These are phyloP conservation scores for Drosophila bifasciata DNA, from an alignment of 1,140 invertebrate genomes.

Conservation along the genomic window DNA sequence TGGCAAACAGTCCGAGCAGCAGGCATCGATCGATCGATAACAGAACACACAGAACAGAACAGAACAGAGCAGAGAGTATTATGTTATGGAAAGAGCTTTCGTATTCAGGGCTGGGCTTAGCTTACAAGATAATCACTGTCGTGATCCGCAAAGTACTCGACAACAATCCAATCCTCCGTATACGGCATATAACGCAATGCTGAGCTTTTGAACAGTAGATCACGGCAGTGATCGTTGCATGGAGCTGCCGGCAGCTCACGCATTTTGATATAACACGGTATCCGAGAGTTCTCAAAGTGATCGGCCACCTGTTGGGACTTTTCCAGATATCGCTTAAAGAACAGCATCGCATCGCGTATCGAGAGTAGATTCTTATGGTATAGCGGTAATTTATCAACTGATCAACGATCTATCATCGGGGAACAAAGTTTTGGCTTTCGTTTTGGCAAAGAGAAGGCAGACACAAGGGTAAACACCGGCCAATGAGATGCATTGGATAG, in stretches of 20 bases:
- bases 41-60: constrained; percentile 2
- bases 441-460: too few species aligned
- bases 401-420: constrained; percentile 9
- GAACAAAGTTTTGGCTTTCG: too few species aligned
- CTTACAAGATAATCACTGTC: constrained; percentile 79
- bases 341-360: constrained; percentile 53
- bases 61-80: not conserved
- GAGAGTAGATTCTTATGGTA: not conserved
- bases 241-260: constrained; percentile 64
- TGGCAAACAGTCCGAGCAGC: not conserved
- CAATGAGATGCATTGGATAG: too few species aligned
- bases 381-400: constrained; percentile 5
- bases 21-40: constrained; percentile 18
- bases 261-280: constrained; percentile 79
- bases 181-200: constrained; percentile 59
- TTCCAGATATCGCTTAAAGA: constrained; percentile 80
- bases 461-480: too few species aligned
- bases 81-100: too few species aligned
- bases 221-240: constrained; percentile 57
- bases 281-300: constrained; percentile 64
- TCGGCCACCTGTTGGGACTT: constrained; percentile 71
- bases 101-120: constrained; percentile 1
- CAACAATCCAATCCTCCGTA: constrained; percentile 74
- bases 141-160: constrained; percentile 79
- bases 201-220: constrained; percentile 65